Conservation (phyloP, 2,888 invertebrate species). For the Argyra leucocephala region DNA sequence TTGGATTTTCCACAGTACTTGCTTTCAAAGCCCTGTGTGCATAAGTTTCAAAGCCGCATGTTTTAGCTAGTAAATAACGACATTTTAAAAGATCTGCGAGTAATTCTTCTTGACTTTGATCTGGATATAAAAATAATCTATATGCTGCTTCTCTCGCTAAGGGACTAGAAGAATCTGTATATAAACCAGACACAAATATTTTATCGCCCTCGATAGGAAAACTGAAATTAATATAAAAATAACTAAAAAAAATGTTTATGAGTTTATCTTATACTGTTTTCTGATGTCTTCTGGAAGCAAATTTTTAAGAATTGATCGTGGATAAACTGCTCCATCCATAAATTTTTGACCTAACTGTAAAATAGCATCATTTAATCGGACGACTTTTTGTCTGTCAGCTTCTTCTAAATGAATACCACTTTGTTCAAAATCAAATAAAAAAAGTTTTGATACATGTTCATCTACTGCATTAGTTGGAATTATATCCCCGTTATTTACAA, state of each 20-base stretch:
- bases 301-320: conserved; percentile 56
- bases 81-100: conserved; percentile 63
- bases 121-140: conserved; percentile 71
- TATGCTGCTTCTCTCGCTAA: conserved; percentile 80
- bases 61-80: conserved; percentile 67
- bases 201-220: conserved; percentile 60
- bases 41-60: conserved; percentile 84
- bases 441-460: conserved; percentile 74
- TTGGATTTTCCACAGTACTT: conserved; percentile 74
- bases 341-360: conserved; percentile 75
- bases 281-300: conserved; percentile 62
- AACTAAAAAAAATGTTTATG: conserved; percentile 8
- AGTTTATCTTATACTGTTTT: conserved; percentile 49
- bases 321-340: conserved; percentile 63
- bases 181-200: conserved; percentile 68
- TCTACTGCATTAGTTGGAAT: conserved; percentile 62
- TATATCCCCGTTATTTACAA: conserved; percentile 62
- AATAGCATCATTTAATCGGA: conserved; percentile 76
- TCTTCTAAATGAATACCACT: conserved; percentile 90
- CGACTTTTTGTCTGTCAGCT: conserved; percentile 60
- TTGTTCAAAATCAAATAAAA: conserved; percentile 95
- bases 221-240: conserved; percentile 31
- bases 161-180: conserved; percentile 71
- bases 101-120: conserved; percentile 63
- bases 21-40: conserved; percentile 82